phyloP scores from a whole-genome alignment of 2,113 vertebrate genomes.

The Rhinolophus ferrumequinum region DNA sequence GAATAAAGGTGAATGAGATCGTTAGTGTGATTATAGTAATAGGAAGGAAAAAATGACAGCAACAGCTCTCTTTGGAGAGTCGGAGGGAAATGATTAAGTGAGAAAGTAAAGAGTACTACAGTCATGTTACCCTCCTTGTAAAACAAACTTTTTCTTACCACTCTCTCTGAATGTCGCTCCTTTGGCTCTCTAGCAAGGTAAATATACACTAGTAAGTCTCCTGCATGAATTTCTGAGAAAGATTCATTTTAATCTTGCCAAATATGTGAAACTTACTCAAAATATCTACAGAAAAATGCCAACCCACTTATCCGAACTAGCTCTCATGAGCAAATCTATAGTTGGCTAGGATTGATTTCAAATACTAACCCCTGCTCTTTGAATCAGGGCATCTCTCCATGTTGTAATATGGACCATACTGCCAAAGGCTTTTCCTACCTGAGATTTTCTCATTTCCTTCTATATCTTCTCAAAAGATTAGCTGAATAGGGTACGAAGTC shows the following conservation, averaged over 20 bases:
- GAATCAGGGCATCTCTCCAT: not conserved
- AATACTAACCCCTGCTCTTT: not conserved
- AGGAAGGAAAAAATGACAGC: not conserved
- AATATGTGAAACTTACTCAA: not conserved
- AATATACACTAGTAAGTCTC: not conserved
- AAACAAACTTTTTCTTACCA: not conserved
- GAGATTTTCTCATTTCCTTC: not conserved
- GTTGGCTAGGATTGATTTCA: not conserved
- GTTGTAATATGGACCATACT: not conserved
- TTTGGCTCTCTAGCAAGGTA: not conserved
- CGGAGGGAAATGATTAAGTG: not conserved
- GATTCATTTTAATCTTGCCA: slow-evolving; percentile 14
- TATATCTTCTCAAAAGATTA: not conserved
- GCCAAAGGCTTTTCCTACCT: not conserved
- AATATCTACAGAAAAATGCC: not conserved
- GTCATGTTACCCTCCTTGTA: not conserved
- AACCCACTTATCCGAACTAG: not conserved
- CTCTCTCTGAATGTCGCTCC: not conserved
- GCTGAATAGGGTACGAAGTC: slow-evolving; percentile 21
- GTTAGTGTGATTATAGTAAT: not conserved
- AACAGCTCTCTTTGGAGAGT: not conserved
- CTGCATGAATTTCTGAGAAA: slow-evolving; percentile 21
- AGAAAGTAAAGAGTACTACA: not conserved
- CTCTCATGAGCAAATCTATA: not conserved
- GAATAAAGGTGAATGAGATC: not conserved